Evolutionary conservation across 2,888 invertebrate species (phyloP).

Genomic region (Drosophila bunnanda): DNA sequence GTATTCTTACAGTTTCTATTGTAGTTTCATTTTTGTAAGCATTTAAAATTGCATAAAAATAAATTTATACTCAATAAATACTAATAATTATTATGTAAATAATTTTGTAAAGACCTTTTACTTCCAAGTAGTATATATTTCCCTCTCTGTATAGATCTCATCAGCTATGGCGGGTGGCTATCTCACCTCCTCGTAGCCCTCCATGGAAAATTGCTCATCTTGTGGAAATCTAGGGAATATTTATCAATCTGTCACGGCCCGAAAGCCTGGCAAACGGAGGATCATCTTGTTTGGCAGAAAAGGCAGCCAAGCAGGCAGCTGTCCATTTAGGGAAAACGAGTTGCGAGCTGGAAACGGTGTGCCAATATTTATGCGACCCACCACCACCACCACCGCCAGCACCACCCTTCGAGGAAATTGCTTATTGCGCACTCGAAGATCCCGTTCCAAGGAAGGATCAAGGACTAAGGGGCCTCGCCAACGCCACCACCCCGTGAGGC

Average conservation of each 20-base stretch:
- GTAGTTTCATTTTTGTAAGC: no score
- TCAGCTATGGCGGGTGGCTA: slow-evolving; percentile 60
- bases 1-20: no score
- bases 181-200: slow-evolving; percentile 1
- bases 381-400: slow-evolving; percentile 23
- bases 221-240: slow-evolving; percentile 44
- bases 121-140: not conserved
- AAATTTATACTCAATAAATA: rapidly evolving
- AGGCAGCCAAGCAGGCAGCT: slow-evolving; percentile 54
- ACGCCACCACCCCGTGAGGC: slow-evolving; percentile 70
- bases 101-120: no score
- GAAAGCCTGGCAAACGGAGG: slow-evolving; percentile 13
- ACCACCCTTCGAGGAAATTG: slow-evolving; percentile 30
- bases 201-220: slow-evolving; percentile 25
- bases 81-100: no score
- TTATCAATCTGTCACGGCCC: slow-evolving; percentile 69
- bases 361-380: slow-evolving; percentile 14
- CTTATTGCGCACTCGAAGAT: slow-evolving; percentile 41
- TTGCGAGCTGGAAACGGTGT: slow-evolving; percentile 38
- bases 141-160: slow-evolving; percentile 13
- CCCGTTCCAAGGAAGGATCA: slow-evolving; percentile 43
- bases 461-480: slow-evolving; percentile 47
- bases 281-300: slow-evolving; percentile 23
- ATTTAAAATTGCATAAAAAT: not conserved
- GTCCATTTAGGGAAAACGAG: slow-evolving; percentile 74